Conservation (phyloP, 2,888 invertebrate genomes). For the Entomobrya proxima region DNA sequence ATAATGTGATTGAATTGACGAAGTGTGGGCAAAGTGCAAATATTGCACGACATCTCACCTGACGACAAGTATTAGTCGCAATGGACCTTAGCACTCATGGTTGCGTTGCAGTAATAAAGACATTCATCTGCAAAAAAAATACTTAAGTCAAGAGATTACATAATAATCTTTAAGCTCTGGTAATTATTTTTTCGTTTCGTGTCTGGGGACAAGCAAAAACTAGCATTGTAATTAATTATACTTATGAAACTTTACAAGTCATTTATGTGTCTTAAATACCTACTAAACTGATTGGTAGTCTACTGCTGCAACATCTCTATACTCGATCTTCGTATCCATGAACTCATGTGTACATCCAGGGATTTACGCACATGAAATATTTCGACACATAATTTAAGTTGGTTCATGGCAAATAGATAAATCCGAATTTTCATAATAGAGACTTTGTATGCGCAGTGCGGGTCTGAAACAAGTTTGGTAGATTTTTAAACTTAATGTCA, state of each 20-base stretch:
- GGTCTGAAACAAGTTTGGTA: too few relatives aligned
- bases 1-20: neutral
- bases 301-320: too few relatives aligned
- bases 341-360: neutral
- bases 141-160: neutral
- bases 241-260: neutral
- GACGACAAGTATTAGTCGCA: neutral
- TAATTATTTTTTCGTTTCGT: neutral
- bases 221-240: neutral
- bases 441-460: too few relatives aligned
- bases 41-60: neutral
- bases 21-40: neutral
- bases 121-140: neutral
- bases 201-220: neutral
- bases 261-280: too few relatives aligned
- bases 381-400: too few relatives aligned
- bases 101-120: neutral
- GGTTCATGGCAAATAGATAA: too few relatives aligned
- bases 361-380: too few relatives aligned
- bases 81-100: neutral
- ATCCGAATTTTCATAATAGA: too few relatives aligned
- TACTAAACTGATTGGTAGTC: too few relatives aligned
- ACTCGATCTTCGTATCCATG: too few relatives aligned
- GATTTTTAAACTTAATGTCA: too few relatives aligned
- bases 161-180: neutral